Percentiles rank a stretch among this genome's conserved stretches.
These are phyloP conservation scores for Menidia menidia DNA, from an alignment of 2,797 vertebrate species.

Conservation along the genomic window DNA sequence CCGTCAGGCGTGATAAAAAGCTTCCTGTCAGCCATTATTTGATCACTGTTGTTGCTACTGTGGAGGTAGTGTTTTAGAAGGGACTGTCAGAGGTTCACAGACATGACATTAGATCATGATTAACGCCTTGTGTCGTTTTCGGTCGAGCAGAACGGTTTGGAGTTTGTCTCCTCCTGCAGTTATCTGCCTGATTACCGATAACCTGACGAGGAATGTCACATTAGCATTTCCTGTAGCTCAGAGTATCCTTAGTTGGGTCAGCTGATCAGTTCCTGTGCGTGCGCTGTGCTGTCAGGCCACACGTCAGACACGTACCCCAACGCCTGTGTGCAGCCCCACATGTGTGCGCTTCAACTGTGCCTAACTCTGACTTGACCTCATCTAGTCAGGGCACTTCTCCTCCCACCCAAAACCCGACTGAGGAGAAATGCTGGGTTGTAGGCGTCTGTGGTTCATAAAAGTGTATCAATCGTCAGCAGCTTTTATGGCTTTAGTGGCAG, in stretches of 20 bases:
- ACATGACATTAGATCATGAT: neutral
- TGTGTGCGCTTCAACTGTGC: conserved; percentile 10
- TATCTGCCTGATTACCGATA: conserved; percentile 44
- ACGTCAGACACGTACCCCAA: conserved; percentile 45
- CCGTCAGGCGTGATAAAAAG: neutral
- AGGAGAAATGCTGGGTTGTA: neutral
- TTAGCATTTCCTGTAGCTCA: conserved; percentile 66
- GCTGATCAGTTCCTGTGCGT: conserved; percentile 42
- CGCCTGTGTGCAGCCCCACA: conserved; percentile 39
- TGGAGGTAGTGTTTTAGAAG: neutral
- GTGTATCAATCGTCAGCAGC: neutral
- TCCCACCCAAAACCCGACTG: neutral
- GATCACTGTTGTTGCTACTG: neutral
- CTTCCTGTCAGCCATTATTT: neutral
- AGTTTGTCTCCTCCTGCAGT: conserved; percentile 25
- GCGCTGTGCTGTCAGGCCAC: neutral
- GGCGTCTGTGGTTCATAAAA: neutral
- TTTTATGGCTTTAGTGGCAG: conserved; percentile 21
- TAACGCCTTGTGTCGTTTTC: conserved; percentile 5
- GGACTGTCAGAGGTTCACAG: neutral
- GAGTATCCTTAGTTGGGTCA: conserved; percentile 28
- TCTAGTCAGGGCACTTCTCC: conserved; percentile 22
- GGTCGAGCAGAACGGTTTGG: conserved; percentile 23
- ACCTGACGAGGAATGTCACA: conserved; percentile 49
- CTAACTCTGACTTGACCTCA: conserved; percentile 49